phyloP scores from a whole-genome alignment of 2,113 vertebrate species.

The Myotis brandtii region DNA sequence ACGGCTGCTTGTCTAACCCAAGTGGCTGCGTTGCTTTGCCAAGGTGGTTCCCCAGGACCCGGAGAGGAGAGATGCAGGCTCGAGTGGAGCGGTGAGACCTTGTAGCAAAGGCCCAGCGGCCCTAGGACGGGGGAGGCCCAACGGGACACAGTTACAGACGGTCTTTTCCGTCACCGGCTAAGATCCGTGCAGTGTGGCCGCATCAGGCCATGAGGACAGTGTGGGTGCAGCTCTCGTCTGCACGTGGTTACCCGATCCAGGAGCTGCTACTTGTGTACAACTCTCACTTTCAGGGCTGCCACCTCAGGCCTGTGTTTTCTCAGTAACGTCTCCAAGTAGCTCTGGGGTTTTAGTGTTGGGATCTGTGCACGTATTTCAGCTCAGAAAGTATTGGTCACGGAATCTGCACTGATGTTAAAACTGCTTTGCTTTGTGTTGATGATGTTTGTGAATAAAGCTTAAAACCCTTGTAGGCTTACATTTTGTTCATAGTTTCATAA shows the following conservation, averaged over 20 bases:
- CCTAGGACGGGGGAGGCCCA: neutral
- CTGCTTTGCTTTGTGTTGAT: neutral
- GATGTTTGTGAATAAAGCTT: neutral
- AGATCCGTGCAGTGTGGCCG: no score
- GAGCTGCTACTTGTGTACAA: accelerated
- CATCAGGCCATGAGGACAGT: accelerated
- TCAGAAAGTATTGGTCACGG: neutral
- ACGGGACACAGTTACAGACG: neutral
- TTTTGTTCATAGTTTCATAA: neutral
- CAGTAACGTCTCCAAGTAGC: neutral
- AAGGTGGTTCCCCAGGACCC: accelerated
- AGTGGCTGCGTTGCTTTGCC: neutral
- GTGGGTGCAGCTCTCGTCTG: accelerated
- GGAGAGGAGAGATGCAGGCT: neutral
- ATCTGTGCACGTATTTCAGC: neutral
- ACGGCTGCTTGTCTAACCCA: accelerated
- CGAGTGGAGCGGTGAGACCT: accelerated
- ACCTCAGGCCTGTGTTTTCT: neutral
- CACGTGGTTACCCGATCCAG: accelerated
- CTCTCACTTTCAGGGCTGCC: neutral
- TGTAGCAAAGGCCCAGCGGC: neutral
- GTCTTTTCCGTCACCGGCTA: accelerated
- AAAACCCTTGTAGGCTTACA: neutral
- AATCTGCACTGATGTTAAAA: neutral
- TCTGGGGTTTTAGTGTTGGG: neutral